Percentiles rank a stretch among this genome's conserved stretches.
phyloP scores from a whole-genome alignment of 2,113 vertebrate genomes.

The Menidia beryllina region DNA sequence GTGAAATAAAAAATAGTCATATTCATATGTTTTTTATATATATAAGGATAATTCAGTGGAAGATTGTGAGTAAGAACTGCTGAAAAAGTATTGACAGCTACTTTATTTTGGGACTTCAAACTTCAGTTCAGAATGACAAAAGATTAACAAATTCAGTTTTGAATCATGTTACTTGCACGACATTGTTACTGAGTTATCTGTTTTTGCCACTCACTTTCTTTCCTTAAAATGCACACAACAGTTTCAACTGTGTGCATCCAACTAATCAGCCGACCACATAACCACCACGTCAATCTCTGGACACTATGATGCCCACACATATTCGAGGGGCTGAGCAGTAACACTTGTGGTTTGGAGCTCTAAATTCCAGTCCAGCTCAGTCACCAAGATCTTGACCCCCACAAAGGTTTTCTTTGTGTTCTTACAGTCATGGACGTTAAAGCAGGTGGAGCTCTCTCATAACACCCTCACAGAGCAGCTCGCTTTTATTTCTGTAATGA shows the following conservation, averaged over 20 bases:
- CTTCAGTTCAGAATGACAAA: too few relatives aligned
- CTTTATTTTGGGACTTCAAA: too few relatives aligned
- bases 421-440: constrained; percentile 46
- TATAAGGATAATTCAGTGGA: too few relatives aligned
- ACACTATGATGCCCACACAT: constrained; percentile 17
- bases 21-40: too few relatives aligned
- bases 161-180: too few relatives aligned
- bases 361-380: constrained; percentile 71
- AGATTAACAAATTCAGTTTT: too few relatives aligned
- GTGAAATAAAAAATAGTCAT: too few relatives aligned
- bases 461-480: constrained; percentile 14
- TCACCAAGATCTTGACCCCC: constrained; percentile 64
- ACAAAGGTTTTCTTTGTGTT: constrained; percentile 80
- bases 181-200: too few relatives aligned
- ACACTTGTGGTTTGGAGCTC: constrained; percentile 62
- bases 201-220: not conserved
- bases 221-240: not conserved
- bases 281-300: not conserved
- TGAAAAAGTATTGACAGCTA: too few relatives aligned
- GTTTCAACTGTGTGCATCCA: not conserved
- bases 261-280: not conserved
- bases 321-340: constrained; percentile 50
- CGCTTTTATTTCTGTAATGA: constrained; percentile 19
- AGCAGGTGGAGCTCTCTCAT: constrained; percentile 34
- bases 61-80: too few relatives aligned